Evolutionary conservation across 2,797 vertebrate species (phyloP).

Genomic region (Taenioides sp.): DNA sequence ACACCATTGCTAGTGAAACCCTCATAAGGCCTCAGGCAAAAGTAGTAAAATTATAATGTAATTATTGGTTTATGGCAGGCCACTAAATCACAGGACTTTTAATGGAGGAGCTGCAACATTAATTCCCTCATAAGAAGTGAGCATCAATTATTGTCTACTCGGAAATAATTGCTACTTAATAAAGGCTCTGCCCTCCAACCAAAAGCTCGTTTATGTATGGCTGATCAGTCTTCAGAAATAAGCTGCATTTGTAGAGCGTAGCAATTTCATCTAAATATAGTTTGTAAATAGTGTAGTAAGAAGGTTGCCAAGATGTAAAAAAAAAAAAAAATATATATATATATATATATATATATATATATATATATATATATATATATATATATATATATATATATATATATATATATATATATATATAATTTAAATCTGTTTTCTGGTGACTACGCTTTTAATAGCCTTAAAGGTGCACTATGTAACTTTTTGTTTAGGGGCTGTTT

Average conservation of each 20-base stretch:
- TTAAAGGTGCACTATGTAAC: too few relatives aligned
- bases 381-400: too few relatives aligned
- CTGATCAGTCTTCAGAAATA: conserved; percentile 8
- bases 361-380: too few relatives aligned
- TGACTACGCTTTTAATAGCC: too few relatives aligned
- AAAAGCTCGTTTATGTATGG: conserved; percentile 29
- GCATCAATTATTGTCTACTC: conserved; percentile 46
- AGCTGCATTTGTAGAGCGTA: neutral
- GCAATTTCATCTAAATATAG: neutral
- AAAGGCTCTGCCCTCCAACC: conserved; percentile 34
- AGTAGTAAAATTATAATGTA: conserved; percentile 26
- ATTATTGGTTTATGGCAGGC: conserved; percentile 43
- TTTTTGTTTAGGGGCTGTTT: too few relatives aligned
- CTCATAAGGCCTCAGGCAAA: conserved; percentile 18
- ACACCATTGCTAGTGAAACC: conserved; percentile 8
- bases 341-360: too few relatives aligned
- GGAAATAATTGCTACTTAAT: conserved; percentile 47
- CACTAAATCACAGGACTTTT: conserved; percentile 37
- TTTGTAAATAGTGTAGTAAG: neutral
- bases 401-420: too few relatives aligned
- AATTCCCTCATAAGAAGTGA: conserved; percentile 20
- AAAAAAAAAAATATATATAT: too few relatives aligned
- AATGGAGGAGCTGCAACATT: conserved; percentile 32
- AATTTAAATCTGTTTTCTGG: too few relatives aligned
- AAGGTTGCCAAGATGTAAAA: too few relatives aligned